Evolutionary conservation across 2,888 invertebrate species (phyloP), one percentile per base, ranked within the genome.

Genomic region (Mythimna vitellina): DNA sequence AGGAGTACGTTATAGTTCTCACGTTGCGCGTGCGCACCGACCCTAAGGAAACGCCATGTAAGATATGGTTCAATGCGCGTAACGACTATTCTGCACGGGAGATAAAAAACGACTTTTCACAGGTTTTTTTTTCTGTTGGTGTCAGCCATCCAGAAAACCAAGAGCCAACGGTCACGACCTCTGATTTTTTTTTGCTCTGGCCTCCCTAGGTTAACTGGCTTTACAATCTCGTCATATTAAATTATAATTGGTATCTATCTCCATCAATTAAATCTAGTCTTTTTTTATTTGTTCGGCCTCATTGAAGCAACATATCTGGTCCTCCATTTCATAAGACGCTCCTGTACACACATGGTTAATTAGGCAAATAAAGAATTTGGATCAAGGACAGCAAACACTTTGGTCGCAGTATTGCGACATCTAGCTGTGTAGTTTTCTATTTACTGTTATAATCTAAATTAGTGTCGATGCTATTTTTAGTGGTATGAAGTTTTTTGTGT

Each of bases 41-140:
- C 91, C 92, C 92, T 87, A 93, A 94, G 91, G 92, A 89, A 92
- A 87, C 85, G 85, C 83, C 82, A 87, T 89, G 92, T 91, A 94
- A 87, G 94, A 91, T 93, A 94, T 93, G 96, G 93, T 95, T 94
- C 92, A 93, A 92, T 90, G 95, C 90, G 86, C 90, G 85, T 92
- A 95, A 95, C 94, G 93, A 90, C 82, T 82, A 56, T 87, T 87
- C 89, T 88, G 86, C 85, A 79, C 67, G 84, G 57, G 66, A 81
- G 85, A 89, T 88, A 92, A 93, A 91, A 92, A 81, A 81, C 86
- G 56, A 73, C 81, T 81, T 71, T 91, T 88, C 91, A 87, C 89
- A 89, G 83, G 84, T 81, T 84, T 84, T 85, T 84, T 85, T 76
- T 80, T 71, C 68, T 65, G 62, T 64, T 58, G 17, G 10, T 65